Base-by-base conservation (phyloP, 2,113 vertebrate genomes). In the Phalacrocorax carbo region DNA sequence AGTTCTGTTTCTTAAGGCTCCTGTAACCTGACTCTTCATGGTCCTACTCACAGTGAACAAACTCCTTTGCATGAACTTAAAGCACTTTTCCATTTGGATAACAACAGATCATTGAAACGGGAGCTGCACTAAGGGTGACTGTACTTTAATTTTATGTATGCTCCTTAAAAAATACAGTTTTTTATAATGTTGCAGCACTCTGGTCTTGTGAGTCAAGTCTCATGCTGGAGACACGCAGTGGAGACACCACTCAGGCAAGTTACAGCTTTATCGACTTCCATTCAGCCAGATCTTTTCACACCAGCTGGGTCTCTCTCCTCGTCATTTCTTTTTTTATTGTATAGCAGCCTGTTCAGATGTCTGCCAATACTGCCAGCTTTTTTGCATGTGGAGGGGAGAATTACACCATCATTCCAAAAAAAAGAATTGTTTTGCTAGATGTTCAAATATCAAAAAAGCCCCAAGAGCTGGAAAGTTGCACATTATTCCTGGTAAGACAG, bases 231-330 rank as follows among this genome's bases (percentile, higher is more conserved):
- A 48, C 32, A 12, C 0, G 1, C 44, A 14, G 32, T 26, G 34
- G 44, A 82, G 71, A 55, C 4, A 2, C 25, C 23, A 30, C 64
- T 86, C 42, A 2, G 71, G 60, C 71, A 57, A 85, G 92, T 60
- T 92, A 55, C 82, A 86, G 79, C 55, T 93, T 91, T 69, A 80
- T 88, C 1, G 7, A 29, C 75, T 88, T 80, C 49, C 22, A 14
- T 64, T 91, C 90, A 85, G 52, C 75, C 93, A 86, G 90, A 92
- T 82, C 68, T 82, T 86, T 94, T 80, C 90, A 88, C 64, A 90
- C 88, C 88, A 96, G 90, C 89, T 94, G 86, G 70, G 62, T 79
- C 40, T 92, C 90, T 68, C 68, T 77, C 44, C 64, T 86, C 57
- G 40, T 38, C 46, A 21, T 66, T 57, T 42, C 84, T 87, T 70